Conservation (phyloP, 2,888 invertebrate species). For the Drosophila leonis region DNA sequence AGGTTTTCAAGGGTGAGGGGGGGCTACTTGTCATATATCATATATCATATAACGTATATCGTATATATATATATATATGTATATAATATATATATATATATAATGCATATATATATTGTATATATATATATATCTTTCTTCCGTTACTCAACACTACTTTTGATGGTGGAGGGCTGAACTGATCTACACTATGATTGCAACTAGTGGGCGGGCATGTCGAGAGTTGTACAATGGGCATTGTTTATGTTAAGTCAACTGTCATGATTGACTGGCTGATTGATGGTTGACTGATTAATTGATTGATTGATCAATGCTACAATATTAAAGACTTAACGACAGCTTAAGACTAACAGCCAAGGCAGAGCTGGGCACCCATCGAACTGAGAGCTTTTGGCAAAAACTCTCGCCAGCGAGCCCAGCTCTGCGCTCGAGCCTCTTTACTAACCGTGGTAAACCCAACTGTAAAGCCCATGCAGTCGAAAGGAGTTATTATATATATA, state of each 20-base stretch:
- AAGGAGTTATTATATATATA: neutral
- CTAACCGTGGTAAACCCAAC: slow-evolving; percentile 11
- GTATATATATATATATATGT: slow-evolving; percentile 1
- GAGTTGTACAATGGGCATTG: slow-evolving; percentile 14
- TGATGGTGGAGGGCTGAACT: slow-evolving; percentile 23
- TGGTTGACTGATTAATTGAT: slow-evolving; percentile 26
- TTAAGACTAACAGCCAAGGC: slow-evolving; percentile 29
- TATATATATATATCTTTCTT: slow-evolving; percentile 14
- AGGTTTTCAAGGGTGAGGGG: slow-evolving; percentile 7
- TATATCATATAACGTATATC: neutral
- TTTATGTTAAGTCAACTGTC: slow-evolving; percentile 29
- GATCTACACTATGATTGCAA: slow-evolving; percentile 25
- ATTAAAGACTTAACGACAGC: neutral
- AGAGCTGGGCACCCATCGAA: neutral
- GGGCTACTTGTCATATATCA: slow-evolving; percentile 6
- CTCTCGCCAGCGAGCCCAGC: neutral
- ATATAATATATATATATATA: slow-evolving; percentile 13
- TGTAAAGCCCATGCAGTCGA: slow-evolving; percentile 32
- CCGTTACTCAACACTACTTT: slow-evolving; percentile 21
- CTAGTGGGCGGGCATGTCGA: slow-evolving; percentile 20
- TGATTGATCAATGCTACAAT: slow-evolving; percentile 33
- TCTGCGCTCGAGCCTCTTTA: neutral
- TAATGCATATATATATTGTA: slow-evolving; percentile 4
- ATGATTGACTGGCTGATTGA: slow-evolving; percentile 40
- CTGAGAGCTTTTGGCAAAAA: neutral